A percentile compares a stretch with the other conserved stretches of the same genome.
Conservation (phyloP, 2,113 vertebrate genomes). For the Sceloporus undulatus region DNA sequence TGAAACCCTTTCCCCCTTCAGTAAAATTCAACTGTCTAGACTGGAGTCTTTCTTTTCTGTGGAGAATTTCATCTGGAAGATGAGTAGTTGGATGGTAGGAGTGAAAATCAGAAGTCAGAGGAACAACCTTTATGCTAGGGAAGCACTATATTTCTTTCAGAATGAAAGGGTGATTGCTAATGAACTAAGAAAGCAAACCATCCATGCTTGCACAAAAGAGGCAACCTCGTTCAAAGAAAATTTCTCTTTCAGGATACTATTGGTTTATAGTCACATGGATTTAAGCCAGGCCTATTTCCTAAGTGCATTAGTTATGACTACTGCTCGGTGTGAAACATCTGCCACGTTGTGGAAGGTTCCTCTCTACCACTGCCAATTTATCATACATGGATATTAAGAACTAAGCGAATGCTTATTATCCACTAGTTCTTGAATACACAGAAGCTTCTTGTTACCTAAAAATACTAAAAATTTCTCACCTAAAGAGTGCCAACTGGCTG, state of each 20-base stretch:
- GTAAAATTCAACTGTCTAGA: background rate
- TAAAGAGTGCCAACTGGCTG: background rate
- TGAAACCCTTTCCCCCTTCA: background rate
- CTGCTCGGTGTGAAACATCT: background rate
- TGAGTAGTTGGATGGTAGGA: too few species aligned
- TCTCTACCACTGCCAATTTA: background rate
- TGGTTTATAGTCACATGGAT: constrained; percentile 13
- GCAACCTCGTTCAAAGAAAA: constrained; percentile 1
- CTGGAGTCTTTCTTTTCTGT: background rate
- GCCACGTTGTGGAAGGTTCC: background rate
- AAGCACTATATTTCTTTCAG: background rate
- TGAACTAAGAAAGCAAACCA: constrained; percentile 9
- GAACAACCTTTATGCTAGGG: too few species aligned
- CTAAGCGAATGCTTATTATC: constrained; percentile 1
- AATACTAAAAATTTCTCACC: background rate
- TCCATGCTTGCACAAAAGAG: constrained; percentile 2
- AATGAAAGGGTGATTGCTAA: background rate
- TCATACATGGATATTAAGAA: background rate
- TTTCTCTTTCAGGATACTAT: background rate
- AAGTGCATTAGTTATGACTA: constrained; percentile 7
- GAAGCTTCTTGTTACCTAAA: background rate
- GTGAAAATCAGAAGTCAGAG: too few species aligned
- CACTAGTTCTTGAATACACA: background rate
- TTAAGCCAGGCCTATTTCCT: constrained; percentile 14
- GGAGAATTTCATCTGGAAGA: too few species aligned